A percentile compares a stretch with the other conserved stretches of the same genome.
Evolutionary conservation across 2,113 vertebrate genomes (phyloP).

Genomic region (Malurus alboscapulatus): DNA sequence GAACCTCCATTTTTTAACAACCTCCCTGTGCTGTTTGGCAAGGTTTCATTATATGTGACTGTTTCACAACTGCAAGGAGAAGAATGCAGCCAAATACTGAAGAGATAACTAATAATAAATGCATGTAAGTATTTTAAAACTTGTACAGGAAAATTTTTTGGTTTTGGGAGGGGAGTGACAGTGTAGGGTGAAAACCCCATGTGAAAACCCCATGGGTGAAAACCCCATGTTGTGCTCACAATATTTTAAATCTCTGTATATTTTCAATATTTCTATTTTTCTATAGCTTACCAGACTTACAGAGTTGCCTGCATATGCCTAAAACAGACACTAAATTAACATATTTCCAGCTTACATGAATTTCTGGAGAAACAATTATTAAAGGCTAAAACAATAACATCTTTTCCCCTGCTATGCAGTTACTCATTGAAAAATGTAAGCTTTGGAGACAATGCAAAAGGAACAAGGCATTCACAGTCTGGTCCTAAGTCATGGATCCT

Average conservation of each 20-base stretch:
- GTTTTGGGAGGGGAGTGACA: fast-evolving
- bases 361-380: neutral
- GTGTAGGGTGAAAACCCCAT: neutral
- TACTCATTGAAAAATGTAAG: neutral
- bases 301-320: neutral
- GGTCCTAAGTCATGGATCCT: neutral
- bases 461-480: neutral
- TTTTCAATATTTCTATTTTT: neutral
- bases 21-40: neutral
- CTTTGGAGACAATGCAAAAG: neutral
- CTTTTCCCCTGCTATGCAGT: neutral
- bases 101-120: neutral
- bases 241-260: neutral
- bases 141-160: neutral
- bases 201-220: neutral
- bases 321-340: neutral
- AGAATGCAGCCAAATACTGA: neutral
- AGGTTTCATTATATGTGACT: neutral
- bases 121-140: neutral
- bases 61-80: neutral
- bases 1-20: neutral
- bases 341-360: neutral
- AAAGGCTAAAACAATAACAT: neutral
- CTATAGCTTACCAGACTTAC: neutral
- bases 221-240: neutral